These are phyloP conservation scores for Yponomeuta plumbellus DNA, from an alignment of 2,888 invertebrate genomes.

Conservation along the genomic window DNA sequence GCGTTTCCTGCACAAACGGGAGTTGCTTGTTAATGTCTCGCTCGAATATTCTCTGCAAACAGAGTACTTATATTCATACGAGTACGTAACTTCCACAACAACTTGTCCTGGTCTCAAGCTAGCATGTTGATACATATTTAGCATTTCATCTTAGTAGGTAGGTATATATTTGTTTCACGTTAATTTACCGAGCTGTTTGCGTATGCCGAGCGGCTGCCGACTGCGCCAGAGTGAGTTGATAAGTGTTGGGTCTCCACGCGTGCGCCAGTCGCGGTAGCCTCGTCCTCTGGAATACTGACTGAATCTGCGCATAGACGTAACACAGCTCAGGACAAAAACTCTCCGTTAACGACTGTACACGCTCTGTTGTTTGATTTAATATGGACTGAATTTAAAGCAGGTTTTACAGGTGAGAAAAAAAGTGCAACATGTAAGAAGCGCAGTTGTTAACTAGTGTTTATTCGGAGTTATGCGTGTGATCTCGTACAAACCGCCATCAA, in stretches of 20 bases:
- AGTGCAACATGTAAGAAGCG: not conserved
- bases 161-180: not conserved
- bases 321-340: slow-evolving; percentile 19
- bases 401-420: not conserved
- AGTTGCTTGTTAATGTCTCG: not conserved
- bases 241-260: slow-evolving; percentile 82
- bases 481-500: not conserved
- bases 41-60: not conserved
- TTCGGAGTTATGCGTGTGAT: not conserved
- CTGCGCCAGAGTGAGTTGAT: slow-evolving; percentile 85
- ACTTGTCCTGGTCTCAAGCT: no score
- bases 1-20: slow-evolving; percentile 77
- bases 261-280: slow-evolving; percentile 83
- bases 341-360: not conserved
- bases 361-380: slow-evolving; percentile 9
- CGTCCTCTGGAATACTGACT: slow-evolving; percentile 77
- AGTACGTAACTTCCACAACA: no score
- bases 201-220: slow-evolving; percentile 83
- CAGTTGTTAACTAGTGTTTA: not conserved
- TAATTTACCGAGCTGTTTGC: slow-evolving; percentile 78
- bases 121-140: no score
- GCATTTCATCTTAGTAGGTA: no score
- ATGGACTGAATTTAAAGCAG: not conserved
- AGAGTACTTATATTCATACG: no score
- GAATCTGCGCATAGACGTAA: slow-evolving; percentile 66